A percentile compares a stretch with the other conserved stretches of the same genome.
Conservation (phyloP, 1,140 invertebrate species). For the Acromyrmex charruanus region DNA sequence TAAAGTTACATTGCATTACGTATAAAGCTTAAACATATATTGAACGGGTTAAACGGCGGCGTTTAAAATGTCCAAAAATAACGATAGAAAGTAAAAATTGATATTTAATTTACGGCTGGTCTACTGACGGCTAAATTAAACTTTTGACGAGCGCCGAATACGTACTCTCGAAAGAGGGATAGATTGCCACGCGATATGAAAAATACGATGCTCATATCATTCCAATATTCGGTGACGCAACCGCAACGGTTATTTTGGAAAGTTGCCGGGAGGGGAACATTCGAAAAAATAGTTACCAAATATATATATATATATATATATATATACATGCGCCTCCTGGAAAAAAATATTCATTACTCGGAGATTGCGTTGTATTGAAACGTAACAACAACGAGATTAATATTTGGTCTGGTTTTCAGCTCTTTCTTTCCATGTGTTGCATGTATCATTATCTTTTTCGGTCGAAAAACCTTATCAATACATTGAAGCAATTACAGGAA, state of each 20-base stretch:
- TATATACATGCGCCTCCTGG: neutral
- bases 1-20: no score
- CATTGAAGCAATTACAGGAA: conserved; percentile 40
- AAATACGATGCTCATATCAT: conserved; percentile 69
- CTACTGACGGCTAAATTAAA: conserved; percentile 68
- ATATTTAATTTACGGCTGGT: conserved; percentile 65
- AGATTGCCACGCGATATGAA: conserved; percentile 66
- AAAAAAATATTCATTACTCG: conserved; percentile 73
- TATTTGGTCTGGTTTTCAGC: conserved; percentile 59
- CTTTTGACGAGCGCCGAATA: conserved; percentile 54
- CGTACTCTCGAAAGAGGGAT: neutral
- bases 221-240: conserved; percentile 66
- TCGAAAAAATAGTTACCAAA: conserved; percentile 44
- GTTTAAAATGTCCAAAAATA: conserved; percentile 24
- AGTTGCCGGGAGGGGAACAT: conserved; percentile 64
- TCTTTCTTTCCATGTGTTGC: conserved; percentile 58
- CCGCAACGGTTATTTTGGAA: conserved; percentile 69
- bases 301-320: conserved; percentile 12
- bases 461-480: conserved; percentile 52
- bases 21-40: neutral
- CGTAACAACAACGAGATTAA: conserved; percentile 59
- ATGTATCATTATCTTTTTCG: conserved; percentile 46
- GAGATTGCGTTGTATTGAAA: conserved; percentile 66
- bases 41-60: neutral
- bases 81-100: conserved; percentile 50